A percentile compares a stretch with the other conserved stretches of the same genome.
Evolutionary conservation across 2,797 vertebrate genomes (phyloP).

Genomic region (Melanotaenia maccullochi): DNA sequence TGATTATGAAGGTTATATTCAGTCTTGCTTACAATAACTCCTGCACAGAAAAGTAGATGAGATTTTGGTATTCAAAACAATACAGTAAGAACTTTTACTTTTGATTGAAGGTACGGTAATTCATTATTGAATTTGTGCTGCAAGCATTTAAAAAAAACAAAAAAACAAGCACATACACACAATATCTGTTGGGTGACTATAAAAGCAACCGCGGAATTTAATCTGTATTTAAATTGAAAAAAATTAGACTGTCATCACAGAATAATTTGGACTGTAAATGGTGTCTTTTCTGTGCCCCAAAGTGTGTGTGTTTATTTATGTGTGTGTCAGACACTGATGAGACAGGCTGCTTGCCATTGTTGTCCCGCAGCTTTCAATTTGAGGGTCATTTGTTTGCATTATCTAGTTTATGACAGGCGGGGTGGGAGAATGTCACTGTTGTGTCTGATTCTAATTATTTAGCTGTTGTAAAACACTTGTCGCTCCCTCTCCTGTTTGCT

Average conservation of each 20-base stretch:
- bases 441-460: slow-evolving; percentile 71
- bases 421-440: slow-evolving; percentile 47
- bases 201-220: slow-evolving; percentile 50
- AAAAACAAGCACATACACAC: neutral
- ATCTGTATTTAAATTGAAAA: slow-evolving; percentile 71
- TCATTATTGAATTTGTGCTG: slow-evolving; percentile 34
- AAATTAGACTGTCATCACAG: slow-evolving; percentile 64
- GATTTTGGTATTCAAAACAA: slow-evolving; percentile 47
- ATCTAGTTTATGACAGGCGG: slow-evolving; percentile 65
- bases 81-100: slow-evolving; percentile 17
- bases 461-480: slow-evolving; percentile 67
- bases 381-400: slow-evolving; percentile 79
- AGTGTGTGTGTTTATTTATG: slow-evolving; percentile 11
- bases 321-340: slow-evolving; percentile 29
- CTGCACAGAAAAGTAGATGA: slow-evolving; percentile 16
- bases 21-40: slow-evolving; percentile 12
- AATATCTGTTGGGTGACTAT: slow-evolving; percentile 16
- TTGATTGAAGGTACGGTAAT: slow-evolving; percentile 46
- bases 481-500: slow-evolving; percentile 47
- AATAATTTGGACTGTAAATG: slow-evolving; percentile 69
- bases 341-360: slow-evolving; percentile 35
- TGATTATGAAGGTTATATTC: slow-evolving; percentile 36
- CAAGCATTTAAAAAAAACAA: neutral
- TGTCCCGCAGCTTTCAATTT: slow-evolving; percentile 62
- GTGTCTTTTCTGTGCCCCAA: slow-evolving; percentile 31